These are phyloP conservation scores for Branchinecta sandiegonensis DNA, from an alignment of 2,888 invertebrate genomes.

Conservation along the genomic window DNA sequence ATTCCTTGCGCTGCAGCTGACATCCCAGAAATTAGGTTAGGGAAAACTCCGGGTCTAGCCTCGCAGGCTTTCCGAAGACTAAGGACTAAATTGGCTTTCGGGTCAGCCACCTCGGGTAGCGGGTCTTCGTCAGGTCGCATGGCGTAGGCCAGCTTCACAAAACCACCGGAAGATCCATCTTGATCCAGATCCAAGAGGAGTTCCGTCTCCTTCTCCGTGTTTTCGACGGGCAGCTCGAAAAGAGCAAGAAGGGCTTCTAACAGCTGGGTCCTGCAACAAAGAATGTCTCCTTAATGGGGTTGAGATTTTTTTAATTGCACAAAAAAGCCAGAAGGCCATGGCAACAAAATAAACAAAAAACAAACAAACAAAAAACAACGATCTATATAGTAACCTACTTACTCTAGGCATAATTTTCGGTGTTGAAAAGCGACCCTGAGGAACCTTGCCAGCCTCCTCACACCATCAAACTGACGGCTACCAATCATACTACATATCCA, in stretches of 20 bases:
- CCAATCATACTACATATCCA: too few species aligned
- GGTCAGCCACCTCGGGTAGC: constrained; percentile 50
- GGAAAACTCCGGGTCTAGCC: constrained; percentile 44
- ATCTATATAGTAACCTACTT: too few species aligned
- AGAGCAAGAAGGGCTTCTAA: constrained; percentile 60
- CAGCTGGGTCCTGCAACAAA: constrained; percentile 36
- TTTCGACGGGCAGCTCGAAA: constrained; percentile 78
- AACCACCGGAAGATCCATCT: constrained; percentile 71
- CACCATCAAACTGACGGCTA: too few species aligned
- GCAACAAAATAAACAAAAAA: too few species aligned
- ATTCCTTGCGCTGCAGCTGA: neutral
- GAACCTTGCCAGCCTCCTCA: too few species aligned
- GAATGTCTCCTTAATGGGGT: too few species aligned
- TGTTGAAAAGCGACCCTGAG: too few species aligned
- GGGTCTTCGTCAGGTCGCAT: constrained; percentile 59
- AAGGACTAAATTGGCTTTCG: constrained; percentile 58
- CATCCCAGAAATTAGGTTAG: neutral
- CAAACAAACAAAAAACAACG: too few species aligned
- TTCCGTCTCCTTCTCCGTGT: constrained; percentile 57
- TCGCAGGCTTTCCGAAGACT: constrained; percentile 52
- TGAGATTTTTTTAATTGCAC: too few species aligned
- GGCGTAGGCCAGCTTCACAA: constrained; percentile 74
- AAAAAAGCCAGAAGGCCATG: too few species aligned
- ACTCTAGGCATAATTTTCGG: too few species aligned
- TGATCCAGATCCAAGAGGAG: constrained; percentile 66